Evolutionary conservation across 2,113 vertebrate genomes (phyloP), one percentile per base, ranked within the genome.

Genomic region (Alligator mississippiensis): DNA sequence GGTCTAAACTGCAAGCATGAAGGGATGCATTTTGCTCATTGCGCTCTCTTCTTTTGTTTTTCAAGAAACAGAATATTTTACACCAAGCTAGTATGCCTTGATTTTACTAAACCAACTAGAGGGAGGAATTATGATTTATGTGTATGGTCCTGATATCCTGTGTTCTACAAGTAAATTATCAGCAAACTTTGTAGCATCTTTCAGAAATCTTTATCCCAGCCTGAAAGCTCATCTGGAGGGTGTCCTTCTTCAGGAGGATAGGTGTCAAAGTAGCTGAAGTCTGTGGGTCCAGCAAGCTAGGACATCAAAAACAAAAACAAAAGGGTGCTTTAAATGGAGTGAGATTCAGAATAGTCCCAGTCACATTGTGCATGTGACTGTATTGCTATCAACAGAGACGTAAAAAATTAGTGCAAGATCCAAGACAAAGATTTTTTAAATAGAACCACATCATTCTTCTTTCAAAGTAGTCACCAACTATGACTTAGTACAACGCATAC

Each of bases 171-270:
- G 62, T 57, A 77, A 61, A 57, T 24, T 6, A 34, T 16, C 24
- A 24, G 57, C 54, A 68, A 58, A 28, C 9, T 3, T 30, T 5
- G 18, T 63, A 27, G 24, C 59, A 89, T 83, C 75, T 8, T 47
- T 98, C 97, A 99, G 97, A 99, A 99, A 97, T 99, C 99, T 91
- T 98, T 98, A 95, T 99, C 99, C 99, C 99, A 99, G 80, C 99
- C 99, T 11, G 99, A 99, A 82, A 99, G 95, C 96, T 99, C 99
- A 60, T 99, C 99, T 4, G 99, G 98, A 84, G 99, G 99, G 18
- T 95, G 95, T 68, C 99, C 98, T 30, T 98, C 98, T 84, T 99
- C 99, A 9, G 99, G 98, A 14, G 99, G 98, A 88, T 99, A 99
- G 91, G 88, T 98, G 97, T 99, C 99, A 68, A 99, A 99, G 96